Evolutionary conservation across 2,888 invertebrate genomes (phyloP), one percentile per base, ranked within the genome.

Genomic region (Trichacis sp.): DNA sequence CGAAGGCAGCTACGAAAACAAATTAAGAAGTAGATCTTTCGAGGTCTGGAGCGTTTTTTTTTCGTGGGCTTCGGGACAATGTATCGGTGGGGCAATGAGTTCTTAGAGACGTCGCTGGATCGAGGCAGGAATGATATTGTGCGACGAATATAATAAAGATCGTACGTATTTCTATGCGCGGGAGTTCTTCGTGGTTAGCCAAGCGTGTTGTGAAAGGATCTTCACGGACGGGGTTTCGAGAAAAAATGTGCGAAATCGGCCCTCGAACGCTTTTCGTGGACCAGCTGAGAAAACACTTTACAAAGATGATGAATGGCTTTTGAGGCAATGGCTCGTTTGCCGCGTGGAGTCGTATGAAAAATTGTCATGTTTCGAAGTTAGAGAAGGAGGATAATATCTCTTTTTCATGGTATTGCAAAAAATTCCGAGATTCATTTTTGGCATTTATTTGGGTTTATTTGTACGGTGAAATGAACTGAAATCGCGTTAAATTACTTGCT

Each of bases 281-380:
- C 79, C 83, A 80, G 82, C 83, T 83, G 83, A 82, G 78, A 81
- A 83, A 83, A 83, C 79, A 83, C 71, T 74, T 77, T 76, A 74
- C 49, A 54, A 61, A 61, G 50, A 52, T 52, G 50, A 56, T 52
- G 53, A 58, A 40, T 15, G 40, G 3, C 24, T 24, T 24, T 24
- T 24, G 4, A 24, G 8, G 24, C 24, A 8, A 24, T 24, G n/a
- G 11, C 15, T 42, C 14, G 42, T 42, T 14, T 38, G n/a, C n/a
- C n/a, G n/a, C n/a, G n/a, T n/a, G n/a, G n/a, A n/a, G n/a, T n/a
- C n/a, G n/a, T n/a, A n/a, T n/a, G n/a, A n/a, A n/a, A n/a, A n/a
- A n/a, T n/a, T n/a, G n/a, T n/a, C n/a, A n/a, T n/a, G n/a, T n/a
- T n/a, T n/a, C n/a, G n/a, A n/a, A n/a, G n/a, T n/a, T n/a, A n/a